Evolutionary conservation across 2,797 vertebrate species (phyloP).

Genomic region (Hoplostethus atlanticus): DNA sequence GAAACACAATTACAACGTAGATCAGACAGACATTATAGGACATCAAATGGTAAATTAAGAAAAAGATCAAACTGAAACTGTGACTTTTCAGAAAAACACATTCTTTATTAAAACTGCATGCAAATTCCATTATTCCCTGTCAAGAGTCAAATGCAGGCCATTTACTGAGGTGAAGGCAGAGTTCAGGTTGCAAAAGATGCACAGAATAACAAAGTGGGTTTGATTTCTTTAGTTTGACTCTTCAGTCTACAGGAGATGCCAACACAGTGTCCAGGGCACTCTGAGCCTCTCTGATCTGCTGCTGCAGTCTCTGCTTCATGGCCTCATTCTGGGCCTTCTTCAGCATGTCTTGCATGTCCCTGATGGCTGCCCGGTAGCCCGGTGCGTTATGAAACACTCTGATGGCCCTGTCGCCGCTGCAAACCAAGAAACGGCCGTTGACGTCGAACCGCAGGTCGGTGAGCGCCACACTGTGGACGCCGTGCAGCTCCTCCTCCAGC

Average conservation of each 20-base stretch:
- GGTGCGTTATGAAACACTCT: slow-evolving; percentile 91
- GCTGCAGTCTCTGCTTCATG: slow-evolving; percentile 90
- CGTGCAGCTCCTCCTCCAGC: slow-evolving; percentile 88
- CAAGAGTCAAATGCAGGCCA: slow-evolving; percentile 16
- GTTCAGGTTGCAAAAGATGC: slow-evolving; percentile 5
- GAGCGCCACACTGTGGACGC: slow-evolving; percentile 85
- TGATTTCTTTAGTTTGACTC: neutral
- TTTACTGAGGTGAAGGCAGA: slow-evolving; percentile 25
- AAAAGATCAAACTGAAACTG: slow-evolving; percentile 16
- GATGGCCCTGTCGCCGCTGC: slow-evolving; percentile 90
- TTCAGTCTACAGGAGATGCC: slow-evolving; percentile 75
- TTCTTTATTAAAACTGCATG: slow-evolving; percentile 80
- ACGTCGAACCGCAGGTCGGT: slow-evolving; percentile 90
- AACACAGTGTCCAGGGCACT: slow-evolving; percentile 85
- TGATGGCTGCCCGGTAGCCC: slow-evolving; percentile 89
- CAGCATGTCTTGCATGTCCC: slow-evolving; percentile 91
- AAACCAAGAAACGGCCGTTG: slow-evolving; percentile 88
- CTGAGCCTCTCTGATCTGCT: slow-evolving; percentile 90
- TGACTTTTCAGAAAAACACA: slow-evolving; percentile 66
- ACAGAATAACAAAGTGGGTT: neutral
- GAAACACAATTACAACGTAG: neutral
- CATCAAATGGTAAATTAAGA: slow-evolving; percentile 11
- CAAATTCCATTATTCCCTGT: slow-evolving; percentile 36
- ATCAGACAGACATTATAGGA: neutral
- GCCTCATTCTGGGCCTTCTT: slow-evolving; percentile 88